Conservation (phyloP, 53 echinoderm and acorn worm species). For the Echinometra lucunter region DNA sequence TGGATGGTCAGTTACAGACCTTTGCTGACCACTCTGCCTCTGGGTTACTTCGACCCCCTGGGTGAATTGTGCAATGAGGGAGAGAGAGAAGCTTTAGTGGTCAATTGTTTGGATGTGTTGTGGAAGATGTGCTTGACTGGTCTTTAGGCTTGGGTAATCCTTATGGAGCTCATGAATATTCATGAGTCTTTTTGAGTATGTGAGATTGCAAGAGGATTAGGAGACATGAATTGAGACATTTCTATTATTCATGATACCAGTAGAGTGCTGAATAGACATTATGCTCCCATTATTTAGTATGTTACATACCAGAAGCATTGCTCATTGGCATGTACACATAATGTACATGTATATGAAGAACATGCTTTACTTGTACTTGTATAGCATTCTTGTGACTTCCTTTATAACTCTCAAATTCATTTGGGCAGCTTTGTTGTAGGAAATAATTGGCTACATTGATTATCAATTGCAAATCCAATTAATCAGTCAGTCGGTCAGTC, state of each 20-base stretch:
- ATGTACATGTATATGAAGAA: no score
- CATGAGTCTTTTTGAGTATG: neutral
- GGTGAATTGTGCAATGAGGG: neutral
- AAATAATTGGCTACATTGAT: neutral
- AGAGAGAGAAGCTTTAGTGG: neutral
- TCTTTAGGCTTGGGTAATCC: neutral
- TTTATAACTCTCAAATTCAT: neutral
- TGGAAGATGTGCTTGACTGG: neutral
- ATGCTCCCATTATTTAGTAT: neutral
- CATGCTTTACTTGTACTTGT: no score
- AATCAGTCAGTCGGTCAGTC: no score
- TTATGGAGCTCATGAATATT: neutral
- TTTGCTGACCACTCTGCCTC: neutral
- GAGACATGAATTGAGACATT: neutral
- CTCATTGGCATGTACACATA: no score
- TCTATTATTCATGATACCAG: slow-evolving; percentile 35
- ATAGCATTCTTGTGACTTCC: no score
- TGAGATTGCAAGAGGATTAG: neutral
- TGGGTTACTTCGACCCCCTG: neutral
- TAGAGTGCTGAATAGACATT: neutral
- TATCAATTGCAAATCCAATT: no score
- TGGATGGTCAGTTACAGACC: slow-evolving; percentile 2
- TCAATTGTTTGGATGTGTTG: neutral
- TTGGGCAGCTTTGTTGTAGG: neutral
- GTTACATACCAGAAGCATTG: neutral